Percentiles rank a stretch among this genome's conserved stretches.
Conservation (phyloP, 2,888 invertebrate species). For the Anorthoa munda region DNA sequence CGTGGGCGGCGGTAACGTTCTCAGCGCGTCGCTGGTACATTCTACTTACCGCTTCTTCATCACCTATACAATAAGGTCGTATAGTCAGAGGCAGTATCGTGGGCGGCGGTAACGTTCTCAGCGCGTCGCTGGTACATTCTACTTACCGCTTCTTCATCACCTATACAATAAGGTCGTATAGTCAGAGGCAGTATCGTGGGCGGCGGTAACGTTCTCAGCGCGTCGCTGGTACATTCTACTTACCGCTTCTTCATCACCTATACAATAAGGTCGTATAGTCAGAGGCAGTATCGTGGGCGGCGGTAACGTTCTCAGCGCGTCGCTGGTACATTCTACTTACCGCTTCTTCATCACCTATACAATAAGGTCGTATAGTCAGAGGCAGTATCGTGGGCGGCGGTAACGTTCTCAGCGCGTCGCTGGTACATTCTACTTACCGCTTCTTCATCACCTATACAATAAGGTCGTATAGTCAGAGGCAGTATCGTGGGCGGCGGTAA, state of each 20-base stretch:
- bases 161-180: slow-evolving; percentile 94
- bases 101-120: slow-evolving; percentile 91
- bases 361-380: slow-evolving; percentile 95
- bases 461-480: slow-evolving; percentile 96
- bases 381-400: slow-evolving; percentile 83
- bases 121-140: slow-evolving; percentile 95
- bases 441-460: slow-evolving; percentile 92
- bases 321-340: slow-evolving; percentile 96
- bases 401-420: slow-evolving; percentile 96
- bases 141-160: slow-evolving; percentile 95
- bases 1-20: slow-evolving; percentile 88
- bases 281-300: slow-evolving; percentile 88
- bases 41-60: slow-evolving; percentile 97
- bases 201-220: slow-evolving; percentile 93
- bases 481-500: slow-evolving; percentile 73
- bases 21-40: slow-evolving; percentile 95
- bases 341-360: slow-evolving; percentile 92
- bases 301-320: slow-evolving; percentile 94
- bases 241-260: slow-evolving; percentile 93
- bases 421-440: slow-evolving; percentile 96
- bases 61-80: slow-evolving; percentile 93
- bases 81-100: slow-evolving; percentile 93
- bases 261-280: slow-evolving; percentile 95
- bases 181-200: slow-evolving; percentile 91
- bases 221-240: slow-evolving; percentile 96